These are phyloP conservation scores for Calameuta filiformis DNA, from an alignment of 2,888 invertebrate genomes.

Conservation along the genomic window DNA sequence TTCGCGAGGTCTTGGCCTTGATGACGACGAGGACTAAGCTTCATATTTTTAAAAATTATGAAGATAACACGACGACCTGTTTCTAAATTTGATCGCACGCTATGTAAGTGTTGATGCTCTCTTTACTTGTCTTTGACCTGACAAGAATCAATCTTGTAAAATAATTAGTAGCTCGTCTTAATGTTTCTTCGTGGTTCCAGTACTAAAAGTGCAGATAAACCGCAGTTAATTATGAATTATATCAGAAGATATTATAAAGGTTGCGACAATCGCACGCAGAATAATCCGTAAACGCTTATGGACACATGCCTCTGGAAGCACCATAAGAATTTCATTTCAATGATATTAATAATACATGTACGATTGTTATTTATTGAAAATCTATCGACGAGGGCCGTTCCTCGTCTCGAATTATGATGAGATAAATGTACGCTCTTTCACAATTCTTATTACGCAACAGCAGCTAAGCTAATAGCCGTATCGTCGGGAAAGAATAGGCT, in stretches of 20 bases:
- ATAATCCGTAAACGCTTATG: background rate
- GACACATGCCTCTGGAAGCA: background rate
- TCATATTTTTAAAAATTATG: background rate
- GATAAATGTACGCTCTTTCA: background rate
- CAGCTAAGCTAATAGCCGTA: background rate
- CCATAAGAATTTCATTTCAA: background rate
- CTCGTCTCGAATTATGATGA: background rate
- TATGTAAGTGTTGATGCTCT: background rate
- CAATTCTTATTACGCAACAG: background rate
- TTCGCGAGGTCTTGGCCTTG: slow-evolving; percentile 59
- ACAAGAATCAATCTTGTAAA: background rate
- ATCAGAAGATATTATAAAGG: background rate
- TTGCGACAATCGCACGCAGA: background rate
- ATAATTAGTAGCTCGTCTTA: background rate
- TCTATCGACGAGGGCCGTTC: background rate
- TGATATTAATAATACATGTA: background rate
- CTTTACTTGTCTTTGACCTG: background rate
- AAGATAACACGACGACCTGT: slow-evolving; percentile 4
- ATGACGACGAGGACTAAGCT: slow-evolving; percentile 40
- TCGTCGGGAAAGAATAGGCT: background rate
- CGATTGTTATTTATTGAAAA: background rate
- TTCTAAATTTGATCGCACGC: background rate
- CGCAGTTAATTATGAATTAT: background rate
- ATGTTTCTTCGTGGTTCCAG: background rate
- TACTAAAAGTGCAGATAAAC: background rate